Evolutionary conservation across 2,113 vertebrate species (phyloP).

Genomic region (Catharus minimus): DNA sequence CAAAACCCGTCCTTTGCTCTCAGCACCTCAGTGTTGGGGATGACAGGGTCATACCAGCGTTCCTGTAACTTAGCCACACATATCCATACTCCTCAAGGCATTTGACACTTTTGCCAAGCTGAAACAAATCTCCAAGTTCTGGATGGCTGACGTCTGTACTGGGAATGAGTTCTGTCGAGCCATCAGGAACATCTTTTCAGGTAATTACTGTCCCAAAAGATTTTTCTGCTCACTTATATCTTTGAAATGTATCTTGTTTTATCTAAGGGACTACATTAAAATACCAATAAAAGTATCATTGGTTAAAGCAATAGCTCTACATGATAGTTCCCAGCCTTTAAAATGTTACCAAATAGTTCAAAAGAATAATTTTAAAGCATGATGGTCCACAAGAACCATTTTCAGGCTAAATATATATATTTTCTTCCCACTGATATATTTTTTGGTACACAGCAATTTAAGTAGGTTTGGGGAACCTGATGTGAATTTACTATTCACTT

Average conservation of each 20-base stretch:
- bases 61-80: background rate
- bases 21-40: background rate
- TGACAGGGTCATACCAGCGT: rapidly evolving
- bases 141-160: background rate
- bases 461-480: background rate
- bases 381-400: background rate
- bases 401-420: background rate
- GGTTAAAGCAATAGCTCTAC: background rate
- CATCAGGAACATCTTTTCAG: background rate
- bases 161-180: background rate
- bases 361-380: background rate
- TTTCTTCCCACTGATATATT: background rate
- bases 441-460: background rate
- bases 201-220: background rate
- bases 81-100: rapidly evolving
- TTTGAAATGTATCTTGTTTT: background rate
- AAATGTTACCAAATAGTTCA: background rate
- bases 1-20: background rate
- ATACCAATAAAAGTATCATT: background rate
- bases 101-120: background rate
- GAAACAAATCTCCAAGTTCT: background rate
- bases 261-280: background rate
- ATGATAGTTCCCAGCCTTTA: background rate
- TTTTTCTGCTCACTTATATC: background rate
- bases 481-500: background rate